Evolutionary conservation across 2,888 invertebrate genomes (phyloP).

Genomic region (Synanthedon formicaeformis): DNA sequence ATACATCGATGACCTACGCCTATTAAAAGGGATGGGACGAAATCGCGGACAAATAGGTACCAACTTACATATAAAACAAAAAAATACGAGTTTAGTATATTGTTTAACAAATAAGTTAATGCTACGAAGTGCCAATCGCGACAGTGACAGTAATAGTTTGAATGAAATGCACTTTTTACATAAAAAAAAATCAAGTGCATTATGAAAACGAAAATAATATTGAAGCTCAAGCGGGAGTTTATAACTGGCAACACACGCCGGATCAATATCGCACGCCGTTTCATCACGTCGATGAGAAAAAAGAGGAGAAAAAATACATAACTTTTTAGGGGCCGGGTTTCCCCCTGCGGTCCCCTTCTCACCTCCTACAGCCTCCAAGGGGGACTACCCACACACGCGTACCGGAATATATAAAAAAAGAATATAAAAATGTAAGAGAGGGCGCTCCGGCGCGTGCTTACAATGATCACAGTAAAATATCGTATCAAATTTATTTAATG

Average conservation of each 20-base stretch:
- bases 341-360: slow-evolving; percentile 26
- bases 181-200: background rate
- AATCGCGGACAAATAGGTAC: too few relatives aligned
- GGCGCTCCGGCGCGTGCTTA: slow-evolving; percentile 49
- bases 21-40: too few relatives aligned
- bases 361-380: slow-evolving; percentile 16
- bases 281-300: slow-evolving; percentile 67
- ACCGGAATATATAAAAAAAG: slow-evolving; percentile 35
- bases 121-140: too few relatives aligned
- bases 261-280: slow-evolving; percentile 64
- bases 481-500: slow-evolving; percentile 48
- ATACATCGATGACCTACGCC: too few relatives aligned
- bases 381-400: slow-evolving; percentile 26
- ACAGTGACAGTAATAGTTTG: too few relatives aligned
- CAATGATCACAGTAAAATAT: slow-evolving; percentile 49
- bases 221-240: slow-evolving; percentile 1
- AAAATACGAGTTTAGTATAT: too few relatives aligned
- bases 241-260: slow-evolving; percentile 29
- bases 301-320: slow-evolving; percentile 69
- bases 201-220: background rate
- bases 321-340: slow-evolving; percentile 64
- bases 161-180: too few relatives aligned
- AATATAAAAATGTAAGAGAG: slow-evolving; percentile 44
- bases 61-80: too few relatives aligned
- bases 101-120: too few relatives aligned